These are phyloP conservation scores for Chaetophractus vellerosus DNA, from an alignment of 2,797 vertebrate genomes.

Conservation along the genomic window DNA sequence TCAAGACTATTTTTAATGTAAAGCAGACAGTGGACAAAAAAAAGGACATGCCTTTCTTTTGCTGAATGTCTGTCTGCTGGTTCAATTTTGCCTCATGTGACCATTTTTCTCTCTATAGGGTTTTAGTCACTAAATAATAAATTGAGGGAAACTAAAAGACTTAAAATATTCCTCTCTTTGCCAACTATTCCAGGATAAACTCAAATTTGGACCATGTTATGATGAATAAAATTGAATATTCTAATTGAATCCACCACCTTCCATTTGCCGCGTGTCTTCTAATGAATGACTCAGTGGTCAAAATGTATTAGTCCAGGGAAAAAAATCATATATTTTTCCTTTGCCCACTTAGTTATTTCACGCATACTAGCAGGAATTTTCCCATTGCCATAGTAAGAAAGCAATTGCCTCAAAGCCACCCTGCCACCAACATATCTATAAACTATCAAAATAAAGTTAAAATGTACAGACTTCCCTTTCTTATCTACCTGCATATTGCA, in stretches of 20 bases:
- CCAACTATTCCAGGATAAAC: background rate
- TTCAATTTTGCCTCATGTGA: background rate
- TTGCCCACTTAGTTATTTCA: background rate
- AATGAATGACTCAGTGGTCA: background rate
- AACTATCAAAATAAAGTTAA: background rate
- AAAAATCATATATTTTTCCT: background rate
- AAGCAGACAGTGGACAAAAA: background rate
- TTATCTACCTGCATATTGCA: background rate
- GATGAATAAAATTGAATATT: background rate
- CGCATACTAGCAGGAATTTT: background rate
- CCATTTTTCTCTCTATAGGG: background rate
- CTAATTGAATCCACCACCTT: background rate
- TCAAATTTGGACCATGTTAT: background rate
- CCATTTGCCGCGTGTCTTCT: background rate
- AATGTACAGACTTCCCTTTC: background rate
- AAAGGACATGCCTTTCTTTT: background rate
- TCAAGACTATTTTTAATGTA: background rate
- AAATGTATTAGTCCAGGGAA: background rate
- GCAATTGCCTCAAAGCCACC: background rate
- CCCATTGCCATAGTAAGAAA: background rate
- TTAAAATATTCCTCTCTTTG: background rate
- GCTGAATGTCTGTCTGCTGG: background rate
- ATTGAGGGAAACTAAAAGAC: background rate
- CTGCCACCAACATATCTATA: background rate
- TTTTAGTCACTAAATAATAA: conserved; percentile 11